Evolutionary conservation across 2,113 vertebrate species (phyloP), one percentile per base, ranked within the genome.

Genomic region (Polyodon spathula): DNA sequence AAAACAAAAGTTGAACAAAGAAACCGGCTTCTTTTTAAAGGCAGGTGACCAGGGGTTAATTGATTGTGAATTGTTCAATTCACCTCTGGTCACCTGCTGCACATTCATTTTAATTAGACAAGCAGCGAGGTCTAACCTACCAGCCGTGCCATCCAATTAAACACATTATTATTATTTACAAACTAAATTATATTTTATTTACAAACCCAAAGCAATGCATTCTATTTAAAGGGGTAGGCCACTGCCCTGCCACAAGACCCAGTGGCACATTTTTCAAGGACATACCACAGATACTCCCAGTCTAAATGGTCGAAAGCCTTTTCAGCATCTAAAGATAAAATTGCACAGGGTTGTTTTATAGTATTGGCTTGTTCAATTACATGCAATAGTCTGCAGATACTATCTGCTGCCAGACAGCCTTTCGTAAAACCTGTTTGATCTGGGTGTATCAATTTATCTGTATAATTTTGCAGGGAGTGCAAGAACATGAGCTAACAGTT

Each of bases 301-400:
- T 67, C 53, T 12, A 66, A 12, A 12, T 38, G 43, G 16, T 59
- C 63, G n/a, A 64, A 64, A 2, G 57, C 63, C 52, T 65, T 65
- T 53, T 65, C 58, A 46, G 66, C 51, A n/a, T 68, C 37, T 27
- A 67, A 15, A 15, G 59, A 67, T n/a, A 67, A 11, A 6, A 67
- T 39, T 53, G 27, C 56, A 38, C 57, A 50, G 15, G 12, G 46
- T 12, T 16, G 38, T 10, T n/a, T 15, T 7, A 53, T 15, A 17
- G 40, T 54, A 38, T 56, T n/a, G 8, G 61, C 9, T 54, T 51
- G 4, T 16, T 54, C 54, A 16, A 63, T 54, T 43, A 68, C 63
- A 27, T 63, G 37, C 14, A 54, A 2, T 7, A 63, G 58, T 4
- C 62, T 8, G 11, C 8, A n/a, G 8, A 56, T 16, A 55, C 63